phyloP scores from a whole-genome alignment of 2,113 vertebrate genomes.

The Myrmecobius fasciatus region DNA sequence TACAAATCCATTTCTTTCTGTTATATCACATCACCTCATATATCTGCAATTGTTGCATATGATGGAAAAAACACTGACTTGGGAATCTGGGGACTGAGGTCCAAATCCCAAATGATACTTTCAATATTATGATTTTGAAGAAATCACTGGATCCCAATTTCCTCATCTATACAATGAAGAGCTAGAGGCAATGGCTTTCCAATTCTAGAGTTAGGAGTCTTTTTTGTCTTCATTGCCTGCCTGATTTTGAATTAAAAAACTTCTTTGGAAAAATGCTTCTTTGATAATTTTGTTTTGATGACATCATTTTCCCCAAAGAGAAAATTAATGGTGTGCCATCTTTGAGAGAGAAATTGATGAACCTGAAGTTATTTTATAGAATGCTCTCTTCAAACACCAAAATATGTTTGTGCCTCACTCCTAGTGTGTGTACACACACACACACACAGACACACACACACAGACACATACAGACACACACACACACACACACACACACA shows the following conservation, averaged over 20 bases:
- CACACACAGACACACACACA: background rate
- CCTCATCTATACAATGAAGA: background rate
- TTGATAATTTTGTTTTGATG: slow-evolving; percentile 14
- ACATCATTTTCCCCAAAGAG: slow-evolving; percentile 31
- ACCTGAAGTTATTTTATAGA: slow-evolving; percentile 39
- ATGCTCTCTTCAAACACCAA: background rate
- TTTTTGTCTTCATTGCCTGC: slow-evolving; percentile 41
- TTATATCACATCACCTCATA: background rate
- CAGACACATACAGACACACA: background rate
- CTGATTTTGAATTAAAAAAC: slow-evolving; percentile 57
- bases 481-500: background rate
- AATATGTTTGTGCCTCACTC: background rate
- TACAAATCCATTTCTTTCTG: background rate
- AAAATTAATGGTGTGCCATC: slow-evolving; percentile 20
- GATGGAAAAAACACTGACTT: background rate
- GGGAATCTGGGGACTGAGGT: background rate
- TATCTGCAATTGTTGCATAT: background rate
- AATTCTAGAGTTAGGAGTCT: background rate
- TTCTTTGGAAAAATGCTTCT: slow-evolving; percentile 44
- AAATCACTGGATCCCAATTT: background rate
- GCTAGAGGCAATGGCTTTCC: background rate
- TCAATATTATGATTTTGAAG: background rate
- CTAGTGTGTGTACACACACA: background rate
- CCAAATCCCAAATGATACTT: background rate
- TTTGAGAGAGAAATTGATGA: slow-evolving; percentile 23